Conservation (phyloP, 2,888 invertebrate species). For the Nomada ruficornis region DNA sequence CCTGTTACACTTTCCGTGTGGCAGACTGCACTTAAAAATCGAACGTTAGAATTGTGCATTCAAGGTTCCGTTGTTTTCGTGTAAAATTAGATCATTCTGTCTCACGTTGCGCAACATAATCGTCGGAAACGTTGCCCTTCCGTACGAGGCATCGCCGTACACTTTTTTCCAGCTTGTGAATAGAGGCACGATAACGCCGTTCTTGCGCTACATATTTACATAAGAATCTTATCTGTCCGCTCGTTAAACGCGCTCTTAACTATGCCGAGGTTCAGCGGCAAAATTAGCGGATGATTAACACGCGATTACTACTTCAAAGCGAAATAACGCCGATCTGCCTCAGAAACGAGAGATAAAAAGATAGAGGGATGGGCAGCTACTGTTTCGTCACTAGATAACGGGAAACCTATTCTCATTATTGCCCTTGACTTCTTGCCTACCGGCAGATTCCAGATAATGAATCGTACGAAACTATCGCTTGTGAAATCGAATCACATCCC, state of each 20-base stretch:
- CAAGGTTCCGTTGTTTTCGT: constrained; percentile 35
- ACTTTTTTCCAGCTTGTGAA: constrained; percentile 32
- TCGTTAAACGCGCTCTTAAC: constrained; percentile 44
- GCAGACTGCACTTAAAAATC: not conserved
- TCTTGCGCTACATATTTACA: constrained; percentile 64
- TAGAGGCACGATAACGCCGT: constrained; percentile 59
- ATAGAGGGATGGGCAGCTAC: not conserved
- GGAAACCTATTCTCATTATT: constrained; percentile 10
- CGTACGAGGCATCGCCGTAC: constrained; percentile 20
- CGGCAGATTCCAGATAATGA: constrained; percentile 42
- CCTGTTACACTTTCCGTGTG: not conserved
- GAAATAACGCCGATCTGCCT: not conserved
- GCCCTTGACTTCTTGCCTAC: constrained; percentile 56
- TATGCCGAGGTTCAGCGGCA: constrained; percentile 34
- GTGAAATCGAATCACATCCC: constrained; percentile 20
- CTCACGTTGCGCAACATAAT: constrained; percentile 50
- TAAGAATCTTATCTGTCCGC: constrained; percentile 68
- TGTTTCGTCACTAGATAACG: constrained; percentile 31
- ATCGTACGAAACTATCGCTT: constrained; percentile 51
- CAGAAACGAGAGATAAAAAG: not conserved
- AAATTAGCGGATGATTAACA: constrained; percentile 69
- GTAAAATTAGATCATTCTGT: constrained; percentile 36
- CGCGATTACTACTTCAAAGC: constrained; percentile 27
- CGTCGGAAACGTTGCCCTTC: constrained; percentile 37
- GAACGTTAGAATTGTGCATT: not conserved